These are phyloP conservation scores for Acanthopleura granulata DNA, from an alignment of 2,888 invertebrate species.

Conservation along the genomic window DNA sequence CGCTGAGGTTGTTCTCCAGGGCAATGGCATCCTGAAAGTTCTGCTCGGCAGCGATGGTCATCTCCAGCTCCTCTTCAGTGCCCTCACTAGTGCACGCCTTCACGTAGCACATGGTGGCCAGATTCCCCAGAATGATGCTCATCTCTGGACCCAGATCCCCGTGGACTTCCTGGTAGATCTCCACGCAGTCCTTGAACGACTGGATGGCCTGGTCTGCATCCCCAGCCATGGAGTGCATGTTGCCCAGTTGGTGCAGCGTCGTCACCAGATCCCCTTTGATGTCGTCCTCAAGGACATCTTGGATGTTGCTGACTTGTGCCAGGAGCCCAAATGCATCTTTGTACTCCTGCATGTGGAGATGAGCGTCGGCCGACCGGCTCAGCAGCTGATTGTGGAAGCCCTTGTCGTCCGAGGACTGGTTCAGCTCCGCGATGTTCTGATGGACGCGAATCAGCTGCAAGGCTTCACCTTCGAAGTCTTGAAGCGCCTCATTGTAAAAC, in stretches of 20 bases:
- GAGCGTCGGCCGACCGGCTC: conserved; percentile 65
- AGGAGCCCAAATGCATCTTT: conserved; percentile 63
- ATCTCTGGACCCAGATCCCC: conserved; percentile 60
- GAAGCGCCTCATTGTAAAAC: conserved; percentile 65
- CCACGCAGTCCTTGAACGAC: conserved; percentile 64
- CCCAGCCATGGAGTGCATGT: conserved; percentile 65
- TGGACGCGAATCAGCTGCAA: conserved; percentile 19
- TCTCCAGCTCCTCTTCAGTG: conserved; percentile 55
- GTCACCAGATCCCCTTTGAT: conserved; percentile 66
- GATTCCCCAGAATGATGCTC: conserved; percentile 59
- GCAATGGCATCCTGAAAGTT: conserved; percentile 63
- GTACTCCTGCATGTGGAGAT: conserved; percentile 65
- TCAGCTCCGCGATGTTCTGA: conserved; percentile 4
- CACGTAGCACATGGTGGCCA: conserved; percentile 67
- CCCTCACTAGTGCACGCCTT: conserved; percentile 65
- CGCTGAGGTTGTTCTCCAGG: conserved; percentile 53
- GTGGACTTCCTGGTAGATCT: conserved; percentile 61
- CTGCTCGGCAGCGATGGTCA: conserved; percentile 58
- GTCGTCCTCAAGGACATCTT: conserved; percentile 64
- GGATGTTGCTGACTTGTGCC: conserved; percentile 66
- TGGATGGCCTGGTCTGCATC: conserved; percentile 67
- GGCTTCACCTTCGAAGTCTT: conserved; percentile 25
- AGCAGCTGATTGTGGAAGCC: conserved; percentile 66
- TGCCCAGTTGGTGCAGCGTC: conserved; percentile 62
- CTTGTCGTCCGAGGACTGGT: conserved; percentile 53